Conservation (phyloP, 2,797 vertebrate species). For the Trichosurus vulpecula region DNA sequence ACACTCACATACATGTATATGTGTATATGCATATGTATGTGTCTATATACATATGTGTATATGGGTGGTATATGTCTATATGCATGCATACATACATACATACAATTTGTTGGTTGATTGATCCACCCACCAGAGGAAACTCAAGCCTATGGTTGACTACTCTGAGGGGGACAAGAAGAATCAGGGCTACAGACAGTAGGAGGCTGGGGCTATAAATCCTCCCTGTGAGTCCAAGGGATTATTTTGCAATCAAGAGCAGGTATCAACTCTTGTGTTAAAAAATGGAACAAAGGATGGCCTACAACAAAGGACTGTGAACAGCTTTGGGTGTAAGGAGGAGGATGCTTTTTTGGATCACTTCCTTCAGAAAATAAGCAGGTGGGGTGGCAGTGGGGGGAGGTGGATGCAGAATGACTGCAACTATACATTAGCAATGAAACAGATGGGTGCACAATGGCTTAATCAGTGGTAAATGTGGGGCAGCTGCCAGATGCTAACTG, state of each 20-base stretch:
- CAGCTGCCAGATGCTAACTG: constrained; percentile 2
- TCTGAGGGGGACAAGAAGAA: not conserved
- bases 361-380: constrained; percentile 8
- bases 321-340: not conserved
- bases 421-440: not conserved
- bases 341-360: not conserved
- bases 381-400: not conserved
- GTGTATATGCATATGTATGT: too few species aligned
- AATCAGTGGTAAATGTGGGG: not conserved
- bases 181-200: not conserved
- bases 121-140: not conserved
- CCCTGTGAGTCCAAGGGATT: not conserved
- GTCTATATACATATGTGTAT: too few species aligned
- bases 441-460: not conserved
- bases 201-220: not conserved
- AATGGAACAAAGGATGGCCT: not conserved
- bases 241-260: constrained; percentile 1
- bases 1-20: too few species aligned
- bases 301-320: not conserved
- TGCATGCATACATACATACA: not conserved
- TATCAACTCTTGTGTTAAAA: not conserved
- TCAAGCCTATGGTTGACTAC: not conserved
- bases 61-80: not conserved
- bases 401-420: not conserved
- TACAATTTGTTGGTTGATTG: not conserved